phyloP scores from a whole-genome alignment of 1,140 invertebrate species.

The Zaprionus ghesquierei region DNA sequence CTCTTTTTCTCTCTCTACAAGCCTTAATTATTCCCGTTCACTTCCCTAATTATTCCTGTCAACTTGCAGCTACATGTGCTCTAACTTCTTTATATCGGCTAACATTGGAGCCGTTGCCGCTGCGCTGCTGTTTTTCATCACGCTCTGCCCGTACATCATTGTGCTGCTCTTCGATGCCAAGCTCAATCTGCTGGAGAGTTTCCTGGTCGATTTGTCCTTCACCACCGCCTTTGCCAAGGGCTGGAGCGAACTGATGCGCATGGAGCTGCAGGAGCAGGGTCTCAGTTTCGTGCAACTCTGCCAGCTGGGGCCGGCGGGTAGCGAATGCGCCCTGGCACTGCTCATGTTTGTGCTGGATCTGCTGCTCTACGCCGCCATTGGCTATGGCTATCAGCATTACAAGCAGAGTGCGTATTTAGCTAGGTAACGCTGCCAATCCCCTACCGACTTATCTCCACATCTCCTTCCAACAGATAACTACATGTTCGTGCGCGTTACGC shows the following conservation, averaged over 20 bases:
- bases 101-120: conserved; percentile 86
- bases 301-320: conserved; percentile 55
- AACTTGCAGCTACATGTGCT: conserved; percentile 86
- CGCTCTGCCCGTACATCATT: conserved; percentile 87
- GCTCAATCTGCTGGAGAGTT: conserved; percentile 83
- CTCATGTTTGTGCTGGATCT: conserved; percentile 83
- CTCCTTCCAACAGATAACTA: conserved; percentile 51
- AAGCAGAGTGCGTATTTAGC: conserved; percentile 62
- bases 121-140: conserved; percentile 85
- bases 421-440: too few species aligned
- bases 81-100: conserved; percentile 86
- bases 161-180: conserved; percentile 86
- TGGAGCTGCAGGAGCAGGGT: conserved; percentile 84
- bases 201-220: conserved; percentile 83
- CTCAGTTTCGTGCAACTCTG: conserved; percentile 81
- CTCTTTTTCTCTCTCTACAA: background rate
- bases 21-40: background rate
- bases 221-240: conserved; percentile 87
- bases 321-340: conserved; percentile 71
- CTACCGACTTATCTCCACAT: too few species aligned
- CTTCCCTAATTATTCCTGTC: conserved; percentile 38
- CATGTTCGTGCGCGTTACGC: conserved; percentile 65
- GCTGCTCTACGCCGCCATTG: conserved; percentile 83
- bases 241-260: conserved; percentile 85
- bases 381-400: conserved; percentile 74